Evolutionary conservation across 2,888 invertebrate genomes (phyloP).

Genomic region (Endotricha flammealis): DNA sequence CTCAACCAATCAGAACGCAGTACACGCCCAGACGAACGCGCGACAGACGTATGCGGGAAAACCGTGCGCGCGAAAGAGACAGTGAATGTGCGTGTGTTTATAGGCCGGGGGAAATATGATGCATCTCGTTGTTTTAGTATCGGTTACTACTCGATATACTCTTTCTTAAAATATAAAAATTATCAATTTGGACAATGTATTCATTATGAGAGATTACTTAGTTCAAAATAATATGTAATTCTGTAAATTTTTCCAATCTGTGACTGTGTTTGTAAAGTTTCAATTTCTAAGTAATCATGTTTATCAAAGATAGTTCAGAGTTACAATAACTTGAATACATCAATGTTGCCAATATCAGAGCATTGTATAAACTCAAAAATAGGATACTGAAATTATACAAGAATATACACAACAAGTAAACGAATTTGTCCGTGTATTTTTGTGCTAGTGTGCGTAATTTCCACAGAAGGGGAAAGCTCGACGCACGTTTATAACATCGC

Average conservation of each 20-base stretch:
- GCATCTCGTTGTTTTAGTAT: constrained; percentile 75
- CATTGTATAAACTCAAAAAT: background rate
- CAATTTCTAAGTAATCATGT: too few species aligned
- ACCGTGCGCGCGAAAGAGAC: constrained; percentile 34
- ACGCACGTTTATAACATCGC: constrained; percentile 42
- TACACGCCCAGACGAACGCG: constrained; percentile 58
- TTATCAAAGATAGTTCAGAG: too few species aligned
- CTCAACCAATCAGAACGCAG: constrained; percentile 62
- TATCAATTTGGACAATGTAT: too few species aligned
- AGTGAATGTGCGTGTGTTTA: constrained; percentile 58
- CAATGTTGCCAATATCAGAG: too few species aligned
- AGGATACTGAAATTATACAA: background rate
- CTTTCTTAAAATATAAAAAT: too few species aligned
- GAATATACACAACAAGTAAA: constrained; percentile 1
- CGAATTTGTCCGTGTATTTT: constrained; percentile 22
- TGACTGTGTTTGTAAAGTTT: too few species aligned
- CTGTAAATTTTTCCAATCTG: too few species aligned
- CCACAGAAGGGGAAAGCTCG: constrained; percentile 57
- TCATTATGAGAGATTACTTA: too few species aligned
- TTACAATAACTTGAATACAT: too few species aligned
- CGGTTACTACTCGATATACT: constrained; percentile 61
- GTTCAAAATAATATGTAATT: too few species aligned
- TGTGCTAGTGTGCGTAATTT: constrained; percentile 46
- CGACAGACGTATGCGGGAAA: constrained; percentile 46
- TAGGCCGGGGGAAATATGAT: constrained; percentile 69